Evolutionary conservation across 2,797 vertebrate species (phyloP).

Genomic region (Rallus crepitans): DNA sequence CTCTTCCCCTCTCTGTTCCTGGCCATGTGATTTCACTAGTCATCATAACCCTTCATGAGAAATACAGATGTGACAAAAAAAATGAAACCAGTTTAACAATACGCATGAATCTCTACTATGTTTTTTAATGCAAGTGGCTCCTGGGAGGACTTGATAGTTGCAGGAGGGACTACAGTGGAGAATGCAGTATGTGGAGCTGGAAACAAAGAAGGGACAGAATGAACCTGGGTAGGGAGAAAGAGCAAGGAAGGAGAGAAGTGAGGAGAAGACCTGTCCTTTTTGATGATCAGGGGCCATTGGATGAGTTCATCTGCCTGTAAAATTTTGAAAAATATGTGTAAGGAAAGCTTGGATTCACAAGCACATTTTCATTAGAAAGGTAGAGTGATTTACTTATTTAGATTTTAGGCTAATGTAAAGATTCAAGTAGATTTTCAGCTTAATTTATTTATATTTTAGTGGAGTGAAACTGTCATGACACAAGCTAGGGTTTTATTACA

Average conservation of each 20-base stretch:
- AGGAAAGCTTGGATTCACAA: background rate
- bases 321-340: background rate
- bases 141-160: background rate
- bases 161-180: background rate
- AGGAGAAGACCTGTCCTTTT: background rate
- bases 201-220: background rate
- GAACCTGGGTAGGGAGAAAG: background rate
- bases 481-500: background rate
- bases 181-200: background rate
- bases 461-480: accelerated
- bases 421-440: background rate
- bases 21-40: background rate
- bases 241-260: background rate
- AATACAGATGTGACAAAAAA: background rate
- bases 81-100: background rate
- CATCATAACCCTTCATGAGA: background rate
- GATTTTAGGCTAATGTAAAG: background rate
- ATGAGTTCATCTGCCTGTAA: background rate
- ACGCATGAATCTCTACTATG: background rate
- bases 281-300: background rate
- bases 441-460: constrained; percentile 13
- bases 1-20: background rate
- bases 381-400: background rate
- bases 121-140: background rate
- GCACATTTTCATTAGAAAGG: background rate